Percentiles rank a stretch among this genome's conserved stretches.
phyloP scores from a whole-genome alignment of 2,888 invertebrate species.

The Plagiodera versicolora region DNA sequence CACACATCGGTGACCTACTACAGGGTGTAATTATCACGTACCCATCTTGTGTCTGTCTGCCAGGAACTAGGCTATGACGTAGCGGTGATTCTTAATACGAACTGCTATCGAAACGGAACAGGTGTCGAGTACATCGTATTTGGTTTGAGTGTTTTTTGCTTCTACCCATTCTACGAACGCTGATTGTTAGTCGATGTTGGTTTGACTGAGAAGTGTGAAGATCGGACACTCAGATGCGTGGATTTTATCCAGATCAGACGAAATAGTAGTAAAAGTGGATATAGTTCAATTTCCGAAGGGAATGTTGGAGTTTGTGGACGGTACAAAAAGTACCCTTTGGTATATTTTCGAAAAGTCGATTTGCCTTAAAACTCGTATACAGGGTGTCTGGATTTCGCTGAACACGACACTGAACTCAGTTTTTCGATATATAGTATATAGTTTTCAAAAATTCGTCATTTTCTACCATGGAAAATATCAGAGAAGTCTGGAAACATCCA shows the following conservation, averaged over 20 bases:
- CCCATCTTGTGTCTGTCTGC: conserved; percentile 4
- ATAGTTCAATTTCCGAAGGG: too few relatives aligned
- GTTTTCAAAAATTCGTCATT: too few relatives aligned
- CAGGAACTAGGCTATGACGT: conserved; percentile 31
- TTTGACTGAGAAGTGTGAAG: neutral
- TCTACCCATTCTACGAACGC: neutral
- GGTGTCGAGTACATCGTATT: conserved; percentile 23
- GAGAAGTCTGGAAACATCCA: too few relatives aligned
- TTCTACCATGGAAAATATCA: too few relatives aligned
- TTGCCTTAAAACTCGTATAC: too few relatives aligned
- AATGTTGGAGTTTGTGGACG: too few relatives aligned
- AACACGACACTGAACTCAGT: too few relatives aligned
- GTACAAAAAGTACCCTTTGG: too few relatives aligned
- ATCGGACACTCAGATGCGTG: neutral
- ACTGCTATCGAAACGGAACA: conserved; percentile 30
- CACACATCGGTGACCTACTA: neutral
- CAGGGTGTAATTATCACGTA: neutral
- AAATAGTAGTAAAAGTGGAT: neutral
- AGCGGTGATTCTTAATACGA: conserved; percentile 30
- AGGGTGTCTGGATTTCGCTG: too few relatives aligned
- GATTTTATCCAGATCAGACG: neutral
- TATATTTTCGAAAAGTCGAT: too few relatives aligned
- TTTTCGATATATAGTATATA: too few relatives aligned
- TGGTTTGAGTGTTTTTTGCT: conserved; percentile 8
- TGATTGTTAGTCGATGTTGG: neutral